These are phyloP conservation scores for Vireo griseus DNA, from an alignment of 2,797 vertebrate species.

Conservation along the genomic window DNA sequence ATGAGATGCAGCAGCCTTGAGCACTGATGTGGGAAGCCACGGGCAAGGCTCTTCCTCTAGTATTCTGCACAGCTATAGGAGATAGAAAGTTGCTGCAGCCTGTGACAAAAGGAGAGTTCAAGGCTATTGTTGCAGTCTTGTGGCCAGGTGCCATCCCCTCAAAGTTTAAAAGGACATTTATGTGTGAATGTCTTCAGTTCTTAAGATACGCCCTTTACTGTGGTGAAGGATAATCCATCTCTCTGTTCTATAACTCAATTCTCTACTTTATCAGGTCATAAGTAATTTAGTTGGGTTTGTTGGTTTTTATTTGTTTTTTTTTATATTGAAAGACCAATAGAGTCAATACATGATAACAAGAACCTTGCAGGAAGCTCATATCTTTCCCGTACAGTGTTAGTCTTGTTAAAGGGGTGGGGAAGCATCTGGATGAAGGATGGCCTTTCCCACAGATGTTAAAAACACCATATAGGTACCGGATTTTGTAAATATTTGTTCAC, in stretches of 20 bases:
- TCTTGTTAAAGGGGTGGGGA: neutral
- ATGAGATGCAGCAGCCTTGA: neutral
- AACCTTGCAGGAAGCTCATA: neutral
- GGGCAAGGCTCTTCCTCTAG: neutral
- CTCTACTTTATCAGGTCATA: neutral
- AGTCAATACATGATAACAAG: neutral
- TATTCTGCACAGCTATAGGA: neutral
- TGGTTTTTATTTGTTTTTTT: neutral
- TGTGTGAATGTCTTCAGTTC: neutral
- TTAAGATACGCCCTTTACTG: neutral
- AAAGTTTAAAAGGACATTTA: neutral
- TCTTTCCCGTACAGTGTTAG: neutral
- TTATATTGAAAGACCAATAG: neutral
- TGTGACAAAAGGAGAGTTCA: neutral
- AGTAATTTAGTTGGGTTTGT: neutral
- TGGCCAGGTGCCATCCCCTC: neutral
- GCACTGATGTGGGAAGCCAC: neutral
- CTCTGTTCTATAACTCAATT: neutral
- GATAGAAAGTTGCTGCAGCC: neutral
- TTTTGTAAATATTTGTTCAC: neutral
- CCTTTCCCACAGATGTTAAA: neutral
- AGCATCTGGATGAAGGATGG: neutral
- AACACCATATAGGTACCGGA: rapidly evolving
- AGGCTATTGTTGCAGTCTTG: neutral
- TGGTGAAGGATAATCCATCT: neutral